Base-by-base conservation (phyloP, 2,888 invertebrate genomes). In the Plagiodera versicolora region DNA sequence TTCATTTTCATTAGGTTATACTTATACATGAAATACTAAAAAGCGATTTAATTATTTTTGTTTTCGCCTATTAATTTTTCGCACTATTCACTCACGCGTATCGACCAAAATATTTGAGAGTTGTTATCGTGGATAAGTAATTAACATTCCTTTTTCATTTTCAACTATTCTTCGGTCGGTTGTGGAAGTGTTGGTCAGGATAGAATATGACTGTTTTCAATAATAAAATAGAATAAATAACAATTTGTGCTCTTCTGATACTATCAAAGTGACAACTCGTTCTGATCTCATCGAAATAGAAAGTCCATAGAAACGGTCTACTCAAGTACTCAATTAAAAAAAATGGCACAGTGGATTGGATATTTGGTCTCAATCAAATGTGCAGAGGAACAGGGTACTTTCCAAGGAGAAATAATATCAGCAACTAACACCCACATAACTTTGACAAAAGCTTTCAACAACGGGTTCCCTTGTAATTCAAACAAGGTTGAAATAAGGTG, bases 351-450 rank as follows among this genome's bases (percentile, higher is more conserved):
- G 70, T 90, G 87, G 86, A 78, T 89, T 65, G 95, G 94, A 54
- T 91, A 88, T 77, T 88, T 90, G 68, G 92, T 95, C 66, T 92
- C 94, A 16, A 88, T 95, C 62, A 89, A 90, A 77, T 94, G 94
- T 79, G 87, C 86, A 20, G 88, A 89, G 61, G 86, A 87, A 48
- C 79, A 91, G 64, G 93, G 93, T 50, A 88, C 88, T 63, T 95
- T 91, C 77, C 94, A 95, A 80, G 92, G 89, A 14, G 84, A 85
- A 74, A 94, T 95, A 65, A 81, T 86, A 57, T 85, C 86, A 71
- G 89, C 93, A 20, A 90, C 91, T 72, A 86, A 86, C 53, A 81
- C 82, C 47, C 85, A 86, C 51, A 86, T 95, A 66, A 90, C 91
- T 1, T 84, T 95, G 60, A 86, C 85, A 9, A 89, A 91, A 77